Conservation (phyloP, 2,888 invertebrate species). For the Cephus spinipes region DNA sequence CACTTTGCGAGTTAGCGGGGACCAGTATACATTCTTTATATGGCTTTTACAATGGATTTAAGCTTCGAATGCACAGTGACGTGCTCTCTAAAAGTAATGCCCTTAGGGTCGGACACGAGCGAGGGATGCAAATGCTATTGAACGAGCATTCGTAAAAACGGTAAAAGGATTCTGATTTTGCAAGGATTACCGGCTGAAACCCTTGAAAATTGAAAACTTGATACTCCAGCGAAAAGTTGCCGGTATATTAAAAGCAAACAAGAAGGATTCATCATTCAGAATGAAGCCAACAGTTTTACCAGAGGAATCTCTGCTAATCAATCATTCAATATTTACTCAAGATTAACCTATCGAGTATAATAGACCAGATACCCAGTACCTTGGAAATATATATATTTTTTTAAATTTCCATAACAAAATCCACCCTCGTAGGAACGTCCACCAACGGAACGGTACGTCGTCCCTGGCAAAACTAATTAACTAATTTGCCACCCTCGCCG, state of each 20-base stretch:
- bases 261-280: not conserved
- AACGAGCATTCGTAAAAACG: not conserved
- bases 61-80: not conserved
- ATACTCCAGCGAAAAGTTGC: too few species aligned
- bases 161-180: too few species aligned
- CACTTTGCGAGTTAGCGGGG: conserved; percentile 6
- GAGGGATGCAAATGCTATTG: not conserved
- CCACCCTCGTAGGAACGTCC: not conserved
- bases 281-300: not conserved
- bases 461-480: conserved; percentile 55
- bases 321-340: not conserved
- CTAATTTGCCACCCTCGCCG: conserved; percentile 45
- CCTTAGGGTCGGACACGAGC: not conserved
- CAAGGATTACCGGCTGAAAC: too few species aligned
- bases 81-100: not conserved
- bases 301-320: not conserved
- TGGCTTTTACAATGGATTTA: not conserved
- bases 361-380: not conserved
- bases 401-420: not conserved
- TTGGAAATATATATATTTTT: not conserved
- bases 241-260: too few species aligned
- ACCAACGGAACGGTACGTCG: conserved; percentile 29
- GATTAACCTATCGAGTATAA: not conserved
- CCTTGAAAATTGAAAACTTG: too few species aligned
- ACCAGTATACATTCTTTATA: not conserved